phyloP scores from a whole-genome alignment of 2,113 vertebrate genomes.

The Ctenodactylus gundi region DNA sequence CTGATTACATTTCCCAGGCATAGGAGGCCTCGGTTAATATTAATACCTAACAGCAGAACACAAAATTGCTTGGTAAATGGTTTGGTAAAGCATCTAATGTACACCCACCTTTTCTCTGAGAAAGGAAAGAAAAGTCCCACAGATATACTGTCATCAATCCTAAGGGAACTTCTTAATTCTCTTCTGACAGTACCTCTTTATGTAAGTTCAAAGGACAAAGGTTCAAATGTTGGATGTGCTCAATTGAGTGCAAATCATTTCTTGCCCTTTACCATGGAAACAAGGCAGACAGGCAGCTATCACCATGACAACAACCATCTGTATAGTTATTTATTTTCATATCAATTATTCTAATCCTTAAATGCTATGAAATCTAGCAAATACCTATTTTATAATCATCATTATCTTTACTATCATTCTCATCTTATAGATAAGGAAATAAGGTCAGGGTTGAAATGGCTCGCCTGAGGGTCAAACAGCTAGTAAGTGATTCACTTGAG shows the following conservation, averaged over 20 bases:
- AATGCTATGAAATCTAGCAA: background rate
- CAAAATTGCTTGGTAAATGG: constrained; percentile 58
- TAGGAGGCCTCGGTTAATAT: constrained; percentile 95
- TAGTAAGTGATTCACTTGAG: background rate
- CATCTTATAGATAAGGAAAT: constrained; percentile 24
- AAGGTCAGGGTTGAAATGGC: background rate
- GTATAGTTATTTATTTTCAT: constrained; percentile 48
- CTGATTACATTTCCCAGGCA: constrained; percentile 98
- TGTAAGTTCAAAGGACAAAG: constrained; percentile 48
- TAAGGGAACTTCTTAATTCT: constrained; percentile 45
- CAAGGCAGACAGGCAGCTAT: constrained; percentile 31
- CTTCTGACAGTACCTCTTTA: constrained; percentile 32
- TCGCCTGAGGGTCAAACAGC: constrained; percentile 6
- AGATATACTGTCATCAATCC: background rate
- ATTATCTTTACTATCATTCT: constrained; percentile 41
- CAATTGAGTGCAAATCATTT: background rate
- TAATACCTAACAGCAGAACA: constrained; percentile 89
- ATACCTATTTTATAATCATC: background rate
- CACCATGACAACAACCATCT: constrained; percentile 5
- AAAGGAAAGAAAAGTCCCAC: constrained; percentile 34
- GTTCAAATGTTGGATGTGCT: constrained; percentile 25
- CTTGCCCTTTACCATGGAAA: constrained; percentile 46
- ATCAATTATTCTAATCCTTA: constrained; percentile 21
- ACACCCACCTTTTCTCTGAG: constrained; percentile 2
- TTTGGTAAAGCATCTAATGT: constrained; percentile 32